phyloP scores from a whole-genome alignment of 2,113 vertebrate species.

The Prolemur simus region DNA sequence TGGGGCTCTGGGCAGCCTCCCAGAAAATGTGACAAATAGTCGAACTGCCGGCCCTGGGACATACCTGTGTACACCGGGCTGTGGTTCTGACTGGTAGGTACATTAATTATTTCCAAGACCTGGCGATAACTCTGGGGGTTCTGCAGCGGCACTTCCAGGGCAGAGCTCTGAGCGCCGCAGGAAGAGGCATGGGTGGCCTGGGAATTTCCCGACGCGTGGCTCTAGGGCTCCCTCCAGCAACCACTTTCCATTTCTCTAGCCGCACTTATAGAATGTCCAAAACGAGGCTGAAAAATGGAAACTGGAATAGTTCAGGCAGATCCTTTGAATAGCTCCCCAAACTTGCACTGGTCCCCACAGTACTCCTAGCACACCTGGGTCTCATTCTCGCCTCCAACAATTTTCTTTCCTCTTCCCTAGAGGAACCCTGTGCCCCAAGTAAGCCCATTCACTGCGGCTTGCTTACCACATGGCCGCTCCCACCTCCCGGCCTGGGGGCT shows the following conservation, averaged over 20 bases:
- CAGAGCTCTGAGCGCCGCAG: not conserved
- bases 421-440: not conserved
- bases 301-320: not conserved
- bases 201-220: not conserved
- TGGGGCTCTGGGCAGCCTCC: constrained; percentile 21
- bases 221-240: not conserved
- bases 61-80: not conserved
- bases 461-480: accelerated
- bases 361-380: not conserved
- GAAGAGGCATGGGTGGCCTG: not conserved
- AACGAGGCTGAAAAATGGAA: not conserved
- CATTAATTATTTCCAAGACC: constrained; percentile 24
- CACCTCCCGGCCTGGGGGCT: not conserved
- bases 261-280: not conserved
- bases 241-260: not conserved
- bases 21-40: constrained; percentile 53
- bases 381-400: accelerated
- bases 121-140: not conserved
- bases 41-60: not conserved
- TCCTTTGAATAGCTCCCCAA: not conserved
- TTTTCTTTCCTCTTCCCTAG: not conserved
- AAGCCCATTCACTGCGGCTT: not conserved
- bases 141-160: not conserved
- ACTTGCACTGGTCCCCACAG: too few species aligned
- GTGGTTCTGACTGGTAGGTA: not conserved